Base-by-base conservation (phyloP, 2,888 invertebrate genomes). In the Trachelus stipa region DNA sequence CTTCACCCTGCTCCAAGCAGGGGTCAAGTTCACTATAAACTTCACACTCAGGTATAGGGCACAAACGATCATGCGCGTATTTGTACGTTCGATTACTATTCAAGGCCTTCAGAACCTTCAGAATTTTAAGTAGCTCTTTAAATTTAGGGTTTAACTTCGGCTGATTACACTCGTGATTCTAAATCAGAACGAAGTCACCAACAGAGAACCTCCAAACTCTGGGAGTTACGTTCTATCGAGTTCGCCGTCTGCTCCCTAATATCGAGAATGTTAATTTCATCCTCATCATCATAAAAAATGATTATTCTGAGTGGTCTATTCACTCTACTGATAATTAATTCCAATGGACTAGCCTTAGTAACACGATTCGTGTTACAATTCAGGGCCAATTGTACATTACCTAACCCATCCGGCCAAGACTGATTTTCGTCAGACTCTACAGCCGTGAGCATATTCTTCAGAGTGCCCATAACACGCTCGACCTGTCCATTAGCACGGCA, bases 281-380 rank as follows among this genome's bases (percentile, higher is more conserved):
- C 76, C 37, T 76, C 75, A 68, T 80, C 73, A 35, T 77, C 75
- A 73, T 37, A 31, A 34, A 34, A 23, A 9, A 75, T 37, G 75
- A 81, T 56, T 34, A 82, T 56, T 6, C 37, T 73, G 37, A 82
- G 78, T 23, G 81, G 81, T 78, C 80, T 80, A 11, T 80, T 79
- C 12, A 87, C 80, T 76, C 79, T 83, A 31, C 88, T 87, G 11
- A 89, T 86, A 33, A 89, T 33, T 3, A 89, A 68, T 76, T 89
- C 87, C 3, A 87, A 69, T 1, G 87, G 87, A 56, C 82, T 83
- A 0, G 85, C 79, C 74, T 84, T 85, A 0, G 86, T 88, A 1
- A 83, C 83, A 1, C 85, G 75, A 80, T 82, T 80, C 0, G 81
- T 73, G 0, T 87, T 85, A 71, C 84, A 81, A 79, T 88, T 88